Percentiles rank a stretch among this genome's conserved stretches.
phyloP scores from a whole-genome alignment of 2,888 invertebrate genomes.

The Drosophila pseudotakahashii region DNA sequence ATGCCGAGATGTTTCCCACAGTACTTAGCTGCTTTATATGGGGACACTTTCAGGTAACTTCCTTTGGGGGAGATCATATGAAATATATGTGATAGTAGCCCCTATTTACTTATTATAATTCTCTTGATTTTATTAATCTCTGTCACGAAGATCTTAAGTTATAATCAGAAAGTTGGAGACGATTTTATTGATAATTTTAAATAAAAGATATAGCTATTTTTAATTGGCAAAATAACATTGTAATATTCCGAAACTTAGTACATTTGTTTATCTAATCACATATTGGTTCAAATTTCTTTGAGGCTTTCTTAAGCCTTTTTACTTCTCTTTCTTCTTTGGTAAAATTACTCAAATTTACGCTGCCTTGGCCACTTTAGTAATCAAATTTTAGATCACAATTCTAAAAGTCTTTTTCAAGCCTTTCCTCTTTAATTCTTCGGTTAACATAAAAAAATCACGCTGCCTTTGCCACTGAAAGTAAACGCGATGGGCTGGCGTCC shows the following conservation, averaged over 20 bases:
- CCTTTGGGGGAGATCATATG: too few species aligned
- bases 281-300: background rate
- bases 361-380: background rate
- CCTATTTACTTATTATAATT: background rate
- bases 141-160: background rate
- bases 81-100: too few species aligned
- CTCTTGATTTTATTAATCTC: background rate
- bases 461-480: background rate
- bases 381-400: background rate
- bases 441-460: background rate
- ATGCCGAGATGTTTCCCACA: constrained; percentile 30
- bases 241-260: background rate
- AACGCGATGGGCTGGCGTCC: background rate
- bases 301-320: background rate
- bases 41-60: constrained; percentile 3
- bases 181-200: too few species aligned
- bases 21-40: constrained; percentile 22
- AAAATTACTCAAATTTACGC: background rate
- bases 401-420: too few species aligned
- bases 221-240: too few species aligned
- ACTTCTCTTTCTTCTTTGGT: background rate
- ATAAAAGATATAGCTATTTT: too few species aligned
- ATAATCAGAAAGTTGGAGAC: too few species aligned
- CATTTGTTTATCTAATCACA: constrained; percentile 1
- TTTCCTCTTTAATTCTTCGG: background rate